A percentile compares a stretch with the other conserved stretches of the same genome.
Evolutionary conservation across 2,888 invertebrate genomes (phyloP).

Genomic region (Lasioglossum villosulum): DNA sequence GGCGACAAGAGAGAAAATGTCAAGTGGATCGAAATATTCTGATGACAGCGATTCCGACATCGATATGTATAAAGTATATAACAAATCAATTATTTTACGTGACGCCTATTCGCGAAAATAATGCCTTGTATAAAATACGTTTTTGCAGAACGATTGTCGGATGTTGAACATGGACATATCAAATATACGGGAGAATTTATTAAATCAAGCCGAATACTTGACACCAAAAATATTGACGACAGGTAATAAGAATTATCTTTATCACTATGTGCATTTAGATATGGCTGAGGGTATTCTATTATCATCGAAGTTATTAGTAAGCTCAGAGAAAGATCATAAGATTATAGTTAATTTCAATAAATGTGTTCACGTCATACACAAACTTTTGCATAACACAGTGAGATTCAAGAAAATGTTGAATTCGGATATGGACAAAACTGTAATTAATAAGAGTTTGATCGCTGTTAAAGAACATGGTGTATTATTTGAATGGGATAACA

Average conservation of each 20-base stretch:
- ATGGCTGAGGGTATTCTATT: constrained; percentile 89
- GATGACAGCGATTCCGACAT: constrained; percentile 92
- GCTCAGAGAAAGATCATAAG: constrained; percentile 85
- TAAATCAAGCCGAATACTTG: constrained; percentile 89
- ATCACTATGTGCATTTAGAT: constrained; percentile 92
- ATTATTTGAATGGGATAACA: constrained; percentile 88
- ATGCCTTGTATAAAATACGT: constrained; percentile 23
- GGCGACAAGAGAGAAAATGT: constrained; percentile 87
- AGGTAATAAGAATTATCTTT: constrained; percentile 90
- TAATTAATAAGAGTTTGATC: constrained; percentile 90
- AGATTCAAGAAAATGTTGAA: constrained; percentile 87
- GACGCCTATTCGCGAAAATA: constrained; percentile 7
- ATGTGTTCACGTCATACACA: constrained; percentile 90
- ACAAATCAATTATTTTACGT: not conserved
- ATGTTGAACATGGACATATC: constrained; percentile 88
- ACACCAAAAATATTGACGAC: constrained; percentile 87
- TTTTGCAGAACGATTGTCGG: constrained; percentile 88
- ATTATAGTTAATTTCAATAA: constrained; percentile 90
- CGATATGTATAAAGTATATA: constrained; percentile 88
- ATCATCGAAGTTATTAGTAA: constrained; percentile 83
- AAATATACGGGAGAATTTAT: constrained; percentile 90
- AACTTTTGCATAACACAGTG: constrained; percentile 89
- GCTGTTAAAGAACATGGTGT: constrained; percentile 94
- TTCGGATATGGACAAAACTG: constrained; percentile 85
- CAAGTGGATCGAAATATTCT: constrained; percentile 85